These are phyloP conservation scores for Zoanthus gigantus DNA, from an alignment of 92 coral and sea anemone genomes.

Conservation along the genomic window DNA sequence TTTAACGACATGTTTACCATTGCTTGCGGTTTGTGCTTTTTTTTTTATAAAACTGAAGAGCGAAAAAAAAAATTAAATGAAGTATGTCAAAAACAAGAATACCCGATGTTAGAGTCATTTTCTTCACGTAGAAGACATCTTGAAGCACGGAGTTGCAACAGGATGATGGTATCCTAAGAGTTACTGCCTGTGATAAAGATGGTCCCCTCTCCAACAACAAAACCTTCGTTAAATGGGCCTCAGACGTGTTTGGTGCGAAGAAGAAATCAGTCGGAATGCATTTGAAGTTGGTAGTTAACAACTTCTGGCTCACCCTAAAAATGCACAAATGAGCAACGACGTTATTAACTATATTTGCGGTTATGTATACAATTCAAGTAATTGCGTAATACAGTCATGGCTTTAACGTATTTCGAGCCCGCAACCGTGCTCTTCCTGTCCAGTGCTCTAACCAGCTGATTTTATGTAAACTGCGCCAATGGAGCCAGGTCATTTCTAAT, in stretches of 20 bases:
- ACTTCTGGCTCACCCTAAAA: conserved; percentile 19
- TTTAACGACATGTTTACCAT: no score
- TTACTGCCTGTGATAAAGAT: conserved; percentile 13
- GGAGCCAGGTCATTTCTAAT: no score
- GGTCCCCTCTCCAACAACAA: conserved; percentile 7
- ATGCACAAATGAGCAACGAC: no score
- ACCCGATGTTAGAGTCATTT: neutral
- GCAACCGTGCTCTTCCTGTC: no score
- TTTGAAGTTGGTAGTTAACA: neutral
- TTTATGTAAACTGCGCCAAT: no score
- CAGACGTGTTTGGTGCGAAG: conserved; percentile 32
- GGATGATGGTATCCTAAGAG: conserved; percentile 3
- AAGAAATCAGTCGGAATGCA: conserved; percentile 37
- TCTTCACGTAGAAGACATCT: conserved; percentile 31
- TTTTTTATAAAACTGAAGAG: no score
- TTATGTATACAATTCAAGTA: neutral
- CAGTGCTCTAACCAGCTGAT: no score
- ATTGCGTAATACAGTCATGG: no score
- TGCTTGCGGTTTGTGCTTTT: no score
- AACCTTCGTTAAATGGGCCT: neutral
- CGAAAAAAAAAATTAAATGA: neutral
- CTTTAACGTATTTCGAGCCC: no score
- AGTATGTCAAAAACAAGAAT: neutral
- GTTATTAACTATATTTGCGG: neutral
- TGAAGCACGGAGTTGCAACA: neutral